These are phyloP conservation scores for Clarias fuscus DNA, from an alignment of 2,797 vertebrate genomes.

Conservation along the genomic window DNA sequence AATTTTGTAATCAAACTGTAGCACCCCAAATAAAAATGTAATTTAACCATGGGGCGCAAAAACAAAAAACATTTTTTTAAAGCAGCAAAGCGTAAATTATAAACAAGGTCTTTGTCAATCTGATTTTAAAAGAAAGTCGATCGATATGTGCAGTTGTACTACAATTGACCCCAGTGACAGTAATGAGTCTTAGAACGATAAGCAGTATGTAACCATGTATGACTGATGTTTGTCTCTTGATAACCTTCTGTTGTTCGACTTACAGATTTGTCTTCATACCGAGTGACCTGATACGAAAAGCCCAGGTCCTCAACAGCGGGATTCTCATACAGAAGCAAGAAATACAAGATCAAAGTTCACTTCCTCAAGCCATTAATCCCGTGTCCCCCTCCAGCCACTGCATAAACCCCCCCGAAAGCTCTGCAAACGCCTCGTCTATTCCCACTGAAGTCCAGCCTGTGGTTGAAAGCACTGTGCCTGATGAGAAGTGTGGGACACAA, in stretches of 20 bases:
- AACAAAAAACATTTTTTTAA: background rate
- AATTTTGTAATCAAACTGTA: background rate
- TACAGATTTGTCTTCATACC: slow-evolving; percentile 56
- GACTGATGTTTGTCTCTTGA: background rate
- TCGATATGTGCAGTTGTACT: background rate
- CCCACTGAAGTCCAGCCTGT: slow-evolving; percentile 45
- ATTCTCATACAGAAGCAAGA: slow-evolving; percentile 20
- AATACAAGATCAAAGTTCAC: slow-evolving; percentile 25
- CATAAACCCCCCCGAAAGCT: slow-evolving; percentile 35
- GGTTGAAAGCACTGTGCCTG: slow-evolving; percentile 15
- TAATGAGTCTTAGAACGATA: background rate
- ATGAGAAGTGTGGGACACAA: slow-evolving; percentile 29
- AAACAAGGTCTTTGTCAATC: background rate
- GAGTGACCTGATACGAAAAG: slow-evolving; percentile 37
- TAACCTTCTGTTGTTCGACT: slow-evolving; percentile 5
- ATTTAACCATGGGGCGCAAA: too few relatives aligned
- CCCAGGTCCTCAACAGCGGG: slow-evolving; percentile 2
- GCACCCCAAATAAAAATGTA: background rate
- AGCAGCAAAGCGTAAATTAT: background rate
- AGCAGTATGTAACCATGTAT: background rate
- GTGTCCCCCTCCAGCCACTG: slow-evolving; percentile 9
- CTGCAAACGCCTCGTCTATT: slow-evolving; percentile 17
- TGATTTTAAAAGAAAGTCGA: background rate
- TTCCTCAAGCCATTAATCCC: slow-evolving; percentile 18
- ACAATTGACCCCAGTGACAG: background rate